Evolutionary conservation across 2,797 vertebrate genomes (phyloP), one percentile per base, ranked within the genome.

Genomic region (Sebastes ruberrimus): DNA sequence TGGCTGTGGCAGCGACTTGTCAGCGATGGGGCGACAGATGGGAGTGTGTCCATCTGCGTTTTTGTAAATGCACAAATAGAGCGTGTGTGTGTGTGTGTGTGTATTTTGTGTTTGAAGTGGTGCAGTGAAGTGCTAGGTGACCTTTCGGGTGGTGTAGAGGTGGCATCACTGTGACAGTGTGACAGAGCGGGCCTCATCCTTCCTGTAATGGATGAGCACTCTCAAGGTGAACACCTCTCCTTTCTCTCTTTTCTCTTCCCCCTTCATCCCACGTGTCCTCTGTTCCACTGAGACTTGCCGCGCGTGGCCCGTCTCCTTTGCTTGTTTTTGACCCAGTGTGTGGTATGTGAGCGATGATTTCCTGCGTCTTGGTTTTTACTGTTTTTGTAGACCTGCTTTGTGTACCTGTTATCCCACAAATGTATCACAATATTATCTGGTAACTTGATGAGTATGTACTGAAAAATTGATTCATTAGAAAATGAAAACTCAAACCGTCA

Each of bases 121-220:
- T 76, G 78, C 83, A 85, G 91, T 84, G 85, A 90, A 90, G 92
- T 86, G 89, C 89, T 85, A 78, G 93, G 93, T 96, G 95, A 96
- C 95, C 95, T 96, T 96, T 96, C 72, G 78, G 92, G 83, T 80
- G 88, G 88, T 88, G 92, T 91, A 92, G 92, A 93, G 94, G 93
- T 94, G 93, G 89, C 93, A 88, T 95, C 92, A 88, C 71, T 88
- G 92, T 95, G 95, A 95, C 95, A 96, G 95, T 92, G 95, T 95
- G 95, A 95, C 95, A 95, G 95, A 95, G 94, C 90, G 88, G 92
- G 93, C 92, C 93, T 93, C 86, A 93, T 90, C 91, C 90, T 90
- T 89, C 82, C 90, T 92, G 94, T 96, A 96, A 96, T 95, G 92
- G 95, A 96, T 96, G 95, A 95, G 93, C 93, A 92, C 93, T 93